Evolutionary conservation across 2,113 vertebrate species (phyloP).

Genomic region (Cyprinodon tularosa): DNA sequence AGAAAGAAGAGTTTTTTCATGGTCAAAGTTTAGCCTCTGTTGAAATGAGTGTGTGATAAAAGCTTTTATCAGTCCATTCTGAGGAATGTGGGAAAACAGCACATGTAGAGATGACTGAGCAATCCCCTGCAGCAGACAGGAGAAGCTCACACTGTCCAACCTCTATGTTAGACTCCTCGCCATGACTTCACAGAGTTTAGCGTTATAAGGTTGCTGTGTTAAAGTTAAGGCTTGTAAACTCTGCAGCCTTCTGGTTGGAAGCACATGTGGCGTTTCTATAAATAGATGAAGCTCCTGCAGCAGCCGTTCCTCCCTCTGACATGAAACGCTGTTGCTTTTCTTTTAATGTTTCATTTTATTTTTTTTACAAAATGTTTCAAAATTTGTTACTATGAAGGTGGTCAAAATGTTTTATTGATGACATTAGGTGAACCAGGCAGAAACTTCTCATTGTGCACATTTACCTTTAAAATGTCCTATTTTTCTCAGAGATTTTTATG

Average conservation of each 20-base stretch:
- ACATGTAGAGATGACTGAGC: conserved; percentile 25
- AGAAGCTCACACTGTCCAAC: neutral
- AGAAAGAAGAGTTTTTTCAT: conserved; percentile 25
- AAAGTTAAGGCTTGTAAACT: conserved; percentile 11
- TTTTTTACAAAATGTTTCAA: no score
- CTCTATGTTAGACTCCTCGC: neutral
- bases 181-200: conserved; percentile 29
- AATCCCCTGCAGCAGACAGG: neutral
- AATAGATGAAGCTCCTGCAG: conserved; percentile 58
- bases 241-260: conserved; percentile 28
- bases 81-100: conserved; percentile 58
- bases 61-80: conserved; percentile 55
- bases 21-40: conserved; percentile 73
- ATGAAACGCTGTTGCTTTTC: neutral
- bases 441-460: neutral
- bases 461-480: neutral
- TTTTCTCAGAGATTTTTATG: neutral
- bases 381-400: neutral
- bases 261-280: conserved; percentile 66
- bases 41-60: conserved; percentile 51
- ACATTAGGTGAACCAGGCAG: neutral
- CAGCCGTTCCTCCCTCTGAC: conserved; percentile 2
- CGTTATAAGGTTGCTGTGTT: conserved; percentile 6
- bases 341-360: no score
- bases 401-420: neutral